phyloP scores from a whole-genome alignment of 2,113 vertebrate species.

The Puffinus mauretanicus region DNA sequence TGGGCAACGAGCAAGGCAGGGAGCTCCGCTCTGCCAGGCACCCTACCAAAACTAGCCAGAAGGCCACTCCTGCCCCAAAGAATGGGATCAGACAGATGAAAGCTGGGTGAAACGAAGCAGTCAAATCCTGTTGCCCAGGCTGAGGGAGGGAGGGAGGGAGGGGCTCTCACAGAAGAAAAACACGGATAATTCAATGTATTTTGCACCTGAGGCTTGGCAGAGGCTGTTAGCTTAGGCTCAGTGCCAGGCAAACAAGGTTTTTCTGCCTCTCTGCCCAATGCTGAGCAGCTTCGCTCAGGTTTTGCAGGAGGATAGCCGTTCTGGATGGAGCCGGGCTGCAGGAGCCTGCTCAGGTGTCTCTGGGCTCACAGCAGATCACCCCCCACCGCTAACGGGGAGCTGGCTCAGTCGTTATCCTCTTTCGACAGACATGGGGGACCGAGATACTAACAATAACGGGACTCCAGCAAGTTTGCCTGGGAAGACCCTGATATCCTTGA shows the following conservation, averaged over 20 bases:
- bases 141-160: slow-evolving; percentile 16
- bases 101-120: background rate
- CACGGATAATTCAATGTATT: background rate
- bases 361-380: background rate
- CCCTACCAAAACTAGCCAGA: background rate
- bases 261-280: background rate
- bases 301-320: background rate
- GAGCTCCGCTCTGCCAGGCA: background rate
- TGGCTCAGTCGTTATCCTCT: background rate
- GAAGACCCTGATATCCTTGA: background rate
- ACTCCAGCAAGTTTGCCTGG: background rate
- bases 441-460: background rate
- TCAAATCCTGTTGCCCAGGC: background rate
- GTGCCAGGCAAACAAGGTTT: slow-evolving; percentile 36
- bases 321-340: background rate
- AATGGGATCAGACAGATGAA: background rate
- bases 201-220: slow-evolving; percentile 41
- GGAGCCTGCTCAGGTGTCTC: background rate
- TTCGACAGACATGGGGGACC: fast-evolving
- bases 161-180: background rate
- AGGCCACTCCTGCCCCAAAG: background rate
- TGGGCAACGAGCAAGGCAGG: background rate
- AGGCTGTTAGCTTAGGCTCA: slow-evolving; percentile 6
- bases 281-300: background rate
- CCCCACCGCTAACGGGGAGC: background rate